phyloP scores from a whole-genome alignment of 2,888 invertebrate species.

The Tanytarsus gracilentus region DNA sequence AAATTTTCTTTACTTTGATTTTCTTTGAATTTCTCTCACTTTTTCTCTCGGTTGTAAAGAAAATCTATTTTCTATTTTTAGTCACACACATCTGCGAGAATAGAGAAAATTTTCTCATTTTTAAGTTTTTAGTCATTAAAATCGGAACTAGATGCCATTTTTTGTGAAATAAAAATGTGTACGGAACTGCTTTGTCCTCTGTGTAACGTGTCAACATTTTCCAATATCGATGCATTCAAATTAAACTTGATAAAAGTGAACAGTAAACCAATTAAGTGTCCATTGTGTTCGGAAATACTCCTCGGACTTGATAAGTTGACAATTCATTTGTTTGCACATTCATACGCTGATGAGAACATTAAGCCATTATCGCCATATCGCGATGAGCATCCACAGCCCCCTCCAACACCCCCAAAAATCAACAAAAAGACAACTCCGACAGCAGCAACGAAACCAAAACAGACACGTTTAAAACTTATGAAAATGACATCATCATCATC shows the following conservation, averaged over 20 bases:
- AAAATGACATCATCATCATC: slow-evolving; percentile 34
- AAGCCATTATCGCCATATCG: slow-evolving; percentile 8
- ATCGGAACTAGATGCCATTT: background rate
- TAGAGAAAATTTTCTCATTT: slow-evolving; percentile 22
- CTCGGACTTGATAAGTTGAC: slow-evolving; percentile 73
- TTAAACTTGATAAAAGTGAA: slow-evolving; percentile 65
- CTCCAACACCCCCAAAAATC: slow-evolving; percentile 28
- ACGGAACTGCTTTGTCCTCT: slow-evolving; percentile 63
- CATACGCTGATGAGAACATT: slow-evolving; percentile 37
- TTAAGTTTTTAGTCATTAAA: too few species aligned
- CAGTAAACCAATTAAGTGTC: slow-evolving; percentile 64
- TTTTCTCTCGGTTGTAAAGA: background rate
- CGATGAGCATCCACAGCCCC: slow-evolving; percentile 29
- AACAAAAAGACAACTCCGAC: slow-evolving; percentile 34
- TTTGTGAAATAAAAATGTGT: slow-evolving; percentile 39
- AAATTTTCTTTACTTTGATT: background rate
- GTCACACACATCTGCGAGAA: slow-evolving; percentile 3
- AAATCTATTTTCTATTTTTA: slow-evolving; percentile 20
- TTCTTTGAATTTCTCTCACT: too few species aligned
- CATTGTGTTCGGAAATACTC: slow-evolving; percentile 66
- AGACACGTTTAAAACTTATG: slow-evolving; percentile 34
- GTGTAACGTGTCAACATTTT: slow-evolving; percentile 64
- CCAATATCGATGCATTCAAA: slow-evolving; percentile 59
- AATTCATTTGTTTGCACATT: slow-evolving; percentile 71
- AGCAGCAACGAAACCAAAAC: slow-evolving; percentile 33